phyloP scores from a whole-genome alignment of 1,140 invertebrate species.

The Cotesia glomerata region DNA sequence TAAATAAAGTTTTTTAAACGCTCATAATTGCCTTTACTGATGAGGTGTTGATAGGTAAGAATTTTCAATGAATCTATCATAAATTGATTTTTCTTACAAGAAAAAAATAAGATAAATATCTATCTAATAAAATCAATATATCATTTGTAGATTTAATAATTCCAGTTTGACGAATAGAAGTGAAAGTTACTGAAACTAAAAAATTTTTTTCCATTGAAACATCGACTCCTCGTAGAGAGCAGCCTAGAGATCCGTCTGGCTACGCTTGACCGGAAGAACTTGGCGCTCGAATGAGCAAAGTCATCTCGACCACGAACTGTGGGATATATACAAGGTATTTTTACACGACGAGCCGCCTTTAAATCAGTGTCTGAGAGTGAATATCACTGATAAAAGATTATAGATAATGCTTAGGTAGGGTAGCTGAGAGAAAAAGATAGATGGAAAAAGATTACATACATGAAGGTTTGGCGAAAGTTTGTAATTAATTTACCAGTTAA shows the following conservation, averaged over 20 bases:
- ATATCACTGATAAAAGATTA: slow-evolving; percentile 11
- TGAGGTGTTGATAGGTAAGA: too few species aligned
- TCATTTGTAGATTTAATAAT: neutral
- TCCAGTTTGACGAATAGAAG: neutral
- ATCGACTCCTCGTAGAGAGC: neutral
- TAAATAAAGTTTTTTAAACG: too few species aligned
- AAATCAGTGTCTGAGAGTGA: neutral
- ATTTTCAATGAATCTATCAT: too few species aligned
- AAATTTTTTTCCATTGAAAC: too few species aligned
- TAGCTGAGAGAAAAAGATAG: neutral
- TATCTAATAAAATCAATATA: neutral
- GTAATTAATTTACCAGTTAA: neutral
- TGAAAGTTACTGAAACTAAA: slow-evolving; percentile 7
- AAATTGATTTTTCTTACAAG: neutral
- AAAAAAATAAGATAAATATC: neutral
- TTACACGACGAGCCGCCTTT: slow-evolving; percentile 1
- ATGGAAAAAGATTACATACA: neutral
- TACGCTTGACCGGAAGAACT: slow-evolving; percentile 21
- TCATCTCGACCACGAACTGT: slow-evolving; percentile 11
- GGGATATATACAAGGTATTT: neutral
- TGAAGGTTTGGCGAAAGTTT: neutral
- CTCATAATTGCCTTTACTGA: too few species aligned
- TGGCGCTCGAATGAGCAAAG: slow-evolving; percentile 24
- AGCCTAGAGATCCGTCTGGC: slow-evolving; percentile 15
- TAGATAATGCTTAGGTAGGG: neutral